Base-by-base conservation (phyloP, 2,113 vertebrate species). In the Chauna torquata region DNA sequence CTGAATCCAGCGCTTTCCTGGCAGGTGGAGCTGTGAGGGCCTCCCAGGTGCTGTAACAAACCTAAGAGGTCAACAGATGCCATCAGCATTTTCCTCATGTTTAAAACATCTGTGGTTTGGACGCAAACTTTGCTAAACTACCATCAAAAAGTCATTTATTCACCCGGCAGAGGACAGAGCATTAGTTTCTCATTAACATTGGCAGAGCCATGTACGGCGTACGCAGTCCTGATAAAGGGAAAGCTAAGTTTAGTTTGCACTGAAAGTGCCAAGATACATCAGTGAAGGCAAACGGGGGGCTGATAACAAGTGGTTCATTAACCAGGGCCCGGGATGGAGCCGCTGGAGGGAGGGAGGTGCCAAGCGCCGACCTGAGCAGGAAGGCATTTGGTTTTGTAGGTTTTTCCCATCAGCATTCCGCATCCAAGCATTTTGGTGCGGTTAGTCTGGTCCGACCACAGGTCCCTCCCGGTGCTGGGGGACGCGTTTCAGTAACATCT, bases 131-230 rank as follows among this genome's bases (percentile, higher is more conserved):
- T 42, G 80, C 75, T 38, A 5, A 50, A 12, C 36, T 3, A 71
- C 79, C 3, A 5, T 1, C 0, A 13, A 11, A 32, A 89, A 64
- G 86, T 81, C 66, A 18, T 44, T 50, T 1, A 1, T 9, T 47
- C 88, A 28, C 18, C 17, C 1, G 1, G 62, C 13, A 7, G 79
- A 81, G 92, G 68, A 38, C 44, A 2, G 47, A 68, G 94, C 2
- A 3, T 3, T 57, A 2, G 87, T 8, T 90, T 82, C 85, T 72
- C 82, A 44, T 76, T 80, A 72, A 80, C 58, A 0, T 2, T 0
- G 1, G 13, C 77, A 0, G 1, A 82, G 81, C 69, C 7, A 0
- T 0, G 55, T 0, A 7, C 0, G 0, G 44, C 50, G 58, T 6
- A 38, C 49, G 28, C 0, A 1, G 9, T 8, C 15, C 58, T 25